A percentile compares a stretch with the other conserved stretches of the same genome.
Evolutionary conservation across 2,797 vertebrate genomes (phyloP).

Genomic region (Girardinus metallicus): DNA sequence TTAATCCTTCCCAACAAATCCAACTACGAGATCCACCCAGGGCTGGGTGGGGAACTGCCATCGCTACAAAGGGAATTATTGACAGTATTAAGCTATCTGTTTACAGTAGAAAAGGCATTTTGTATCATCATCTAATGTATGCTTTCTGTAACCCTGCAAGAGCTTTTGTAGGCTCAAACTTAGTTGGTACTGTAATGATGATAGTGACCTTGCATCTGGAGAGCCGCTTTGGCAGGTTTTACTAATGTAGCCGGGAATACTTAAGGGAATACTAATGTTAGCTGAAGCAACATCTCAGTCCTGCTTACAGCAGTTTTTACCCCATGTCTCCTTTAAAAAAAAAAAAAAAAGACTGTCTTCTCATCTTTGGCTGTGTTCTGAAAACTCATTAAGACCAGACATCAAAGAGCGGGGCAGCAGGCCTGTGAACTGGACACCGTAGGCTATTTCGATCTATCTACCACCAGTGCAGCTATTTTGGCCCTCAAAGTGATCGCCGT

Average conservation of each 20-base stretch:
- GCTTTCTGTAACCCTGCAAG: slow-evolving; percentile 42
- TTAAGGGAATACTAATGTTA: slow-evolving; percentile 76
- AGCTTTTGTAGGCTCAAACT: slow-evolving; percentile 51
- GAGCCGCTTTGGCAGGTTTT: slow-evolving; percentile 65
- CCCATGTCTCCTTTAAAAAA: slow-evolving; percentile 68
- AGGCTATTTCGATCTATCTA: slow-evolving; percentile 75
- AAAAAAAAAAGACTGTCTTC: slow-evolving; percentile 62
- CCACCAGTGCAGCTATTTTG: slow-evolving; percentile 65
- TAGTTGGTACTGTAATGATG: slow-evolving; percentile 47
- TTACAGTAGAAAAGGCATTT: slow-evolving; percentile 60
- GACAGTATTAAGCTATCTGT: slow-evolving; percentile 76
- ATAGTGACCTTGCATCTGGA: slow-evolving; percentile 69
- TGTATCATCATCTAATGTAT: slow-evolving; percentile 59
- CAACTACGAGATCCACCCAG: slow-evolving; percentile 56
- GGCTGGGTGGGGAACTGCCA: slow-evolving; percentile 64
- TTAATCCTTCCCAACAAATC: slow-evolving; percentile 76
- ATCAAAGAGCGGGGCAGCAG: slow-evolving; percentile 73
- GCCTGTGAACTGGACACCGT: slow-evolving; percentile 72
- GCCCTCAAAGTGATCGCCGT: slow-evolving; percentile 61
- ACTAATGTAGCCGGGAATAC: slow-evolving; percentile 62
- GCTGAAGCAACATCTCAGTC: slow-evolving; percentile 68
- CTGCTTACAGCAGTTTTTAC: slow-evolving; percentile 60
- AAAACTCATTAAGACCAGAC: slow-evolving; percentile 78
- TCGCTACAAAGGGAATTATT: slow-evolving; percentile 78
- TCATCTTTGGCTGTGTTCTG: slow-evolving; percentile 73